Evolutionary conservation across 2,888 invertebrate species (phyloP).

Genomic region (Tachina fera): DNA sequence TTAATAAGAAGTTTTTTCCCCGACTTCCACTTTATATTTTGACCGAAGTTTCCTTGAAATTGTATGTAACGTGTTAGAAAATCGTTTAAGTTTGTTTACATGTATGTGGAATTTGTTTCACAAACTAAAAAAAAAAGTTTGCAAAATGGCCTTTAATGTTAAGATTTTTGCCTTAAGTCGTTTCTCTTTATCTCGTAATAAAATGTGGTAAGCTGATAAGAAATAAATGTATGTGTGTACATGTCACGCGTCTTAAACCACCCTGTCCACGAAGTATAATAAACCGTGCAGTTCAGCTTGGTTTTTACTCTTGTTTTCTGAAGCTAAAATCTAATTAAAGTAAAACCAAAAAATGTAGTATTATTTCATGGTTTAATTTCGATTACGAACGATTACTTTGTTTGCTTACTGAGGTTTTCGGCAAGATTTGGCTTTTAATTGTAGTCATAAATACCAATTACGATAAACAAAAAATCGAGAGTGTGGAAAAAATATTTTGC

Average conservation of each 20-base stretch:
- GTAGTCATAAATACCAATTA: background rate
- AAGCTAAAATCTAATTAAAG: background rate
- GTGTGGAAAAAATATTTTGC: no score
- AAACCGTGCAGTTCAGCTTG: conserved; percentile 35
- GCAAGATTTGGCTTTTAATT: background rate
- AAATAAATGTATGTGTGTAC: conserved; percentile 8
- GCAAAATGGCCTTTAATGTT: background rate
- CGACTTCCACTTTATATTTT: no score
- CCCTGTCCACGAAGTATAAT: background rate
- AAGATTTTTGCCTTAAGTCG: background rate
- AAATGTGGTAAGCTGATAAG: conserved; percentile 33
- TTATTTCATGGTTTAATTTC: background rate
- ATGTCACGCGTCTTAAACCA: no score
- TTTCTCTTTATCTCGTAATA: conserved; percentile 15
- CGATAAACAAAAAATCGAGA: no score
- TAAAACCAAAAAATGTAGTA: background rate
- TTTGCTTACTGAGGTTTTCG: background rate
- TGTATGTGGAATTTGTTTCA: background rate
- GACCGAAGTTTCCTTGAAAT: no score
- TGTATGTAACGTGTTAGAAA: no score
- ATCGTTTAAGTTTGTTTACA: no score
- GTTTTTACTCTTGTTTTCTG: conserved; percentile 1
- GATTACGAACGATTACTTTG: background rate
- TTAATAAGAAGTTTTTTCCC: no score
- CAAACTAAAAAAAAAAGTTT: no score